phyloP scores from a whole-genome alignment of 2,888 invertebrate genomes.

The Linnaemya vulpina region DNA sequence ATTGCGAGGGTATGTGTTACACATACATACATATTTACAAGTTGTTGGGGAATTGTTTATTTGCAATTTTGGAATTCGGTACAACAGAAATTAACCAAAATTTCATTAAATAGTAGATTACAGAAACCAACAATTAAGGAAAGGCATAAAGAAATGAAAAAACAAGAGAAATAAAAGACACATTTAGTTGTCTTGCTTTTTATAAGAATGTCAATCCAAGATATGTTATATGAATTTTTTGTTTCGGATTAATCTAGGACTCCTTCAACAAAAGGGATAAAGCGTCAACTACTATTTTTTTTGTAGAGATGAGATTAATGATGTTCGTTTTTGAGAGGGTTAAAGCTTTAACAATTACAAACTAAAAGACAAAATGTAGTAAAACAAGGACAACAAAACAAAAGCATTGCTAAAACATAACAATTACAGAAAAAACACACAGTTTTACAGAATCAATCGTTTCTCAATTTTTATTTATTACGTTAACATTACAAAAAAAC shows the following conservation, averaged over 20 bases:
- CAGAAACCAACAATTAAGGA: conserved; percentile 54
- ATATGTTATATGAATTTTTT: conserved; percentile 6
- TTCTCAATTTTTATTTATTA: conserved; percentile 38
- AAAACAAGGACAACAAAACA: conserved; percentile 32
- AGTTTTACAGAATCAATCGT: conserved; percentile 20
- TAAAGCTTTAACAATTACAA: conserved; percentile 19
- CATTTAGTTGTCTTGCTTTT: conserved; percentile 44
- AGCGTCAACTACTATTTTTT: background rate
- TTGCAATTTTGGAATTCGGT: conserved; percentile 65
- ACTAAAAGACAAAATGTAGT: background rate
- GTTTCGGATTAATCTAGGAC: conserved; percentile 14
- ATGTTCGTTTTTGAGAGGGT: background rate
- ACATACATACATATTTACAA: conserved; percentile 26
- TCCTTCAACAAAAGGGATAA: conserved; percentile 3
- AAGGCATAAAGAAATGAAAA: conserved; percentile 55
- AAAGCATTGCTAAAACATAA: background rate
- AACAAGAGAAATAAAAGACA: conserved; percentile 59
- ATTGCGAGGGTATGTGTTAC: conserved; percentile 36
- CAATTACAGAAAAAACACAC: conserved; percentile 37
- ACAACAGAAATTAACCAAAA: conserved; percentile 66
- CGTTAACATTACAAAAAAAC: conserved; percentile 7
- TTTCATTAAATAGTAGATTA: conserved; percentile 22
- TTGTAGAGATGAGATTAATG: conserved; percentile 32
- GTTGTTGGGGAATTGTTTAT: conserved; percentile 48
- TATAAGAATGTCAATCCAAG: background rate